Percentiles rank a stretch among this genome's conserved stretches.
Conservation (phyloP, 2,797 vertebrate species). For the Gymnothorax reevesii region DNA sequence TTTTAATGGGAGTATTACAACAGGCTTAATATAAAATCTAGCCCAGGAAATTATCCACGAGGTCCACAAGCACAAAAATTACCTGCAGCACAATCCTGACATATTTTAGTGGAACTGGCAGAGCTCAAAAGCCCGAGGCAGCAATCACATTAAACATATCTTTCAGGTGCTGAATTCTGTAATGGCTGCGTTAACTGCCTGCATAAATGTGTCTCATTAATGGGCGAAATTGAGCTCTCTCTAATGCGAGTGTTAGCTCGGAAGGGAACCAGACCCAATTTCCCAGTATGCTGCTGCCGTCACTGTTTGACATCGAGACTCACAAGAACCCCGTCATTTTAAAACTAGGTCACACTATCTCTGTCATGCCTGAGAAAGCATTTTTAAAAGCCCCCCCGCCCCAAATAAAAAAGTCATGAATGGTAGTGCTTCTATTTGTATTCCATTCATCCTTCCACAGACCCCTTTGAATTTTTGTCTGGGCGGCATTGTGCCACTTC, state of each 20-base stretch:
- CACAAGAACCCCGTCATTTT: constrained; percentile 17
- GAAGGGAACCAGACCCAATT: not conserved
- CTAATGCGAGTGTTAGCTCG: not conserved
- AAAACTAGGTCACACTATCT: constrained; percentile 48
- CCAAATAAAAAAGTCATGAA: constrained; percentile 30
- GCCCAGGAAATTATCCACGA: constrained; percentile 1
- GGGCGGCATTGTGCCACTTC: constrained; percentile 2
- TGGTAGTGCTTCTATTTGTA: constrained; percentile 26
- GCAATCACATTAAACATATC: not conserved
- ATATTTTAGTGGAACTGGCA: not conserved
- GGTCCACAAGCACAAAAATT: not conserved
- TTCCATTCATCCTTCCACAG: constrained; percentile 19
- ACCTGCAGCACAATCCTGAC: constrained; percentile 11
- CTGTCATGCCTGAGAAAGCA: constrained; percentile 35
- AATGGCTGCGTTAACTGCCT: not conserved
- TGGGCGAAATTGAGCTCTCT: not conserved
- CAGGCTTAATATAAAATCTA: constrained; percentile 6
- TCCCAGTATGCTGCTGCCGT: not conserved
- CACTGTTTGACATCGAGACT: not conserved
- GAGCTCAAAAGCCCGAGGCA: not conserved
- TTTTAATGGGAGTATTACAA: not conserved
- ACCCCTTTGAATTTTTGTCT: constrained; percentile 29
- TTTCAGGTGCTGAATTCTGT: constrained; percentile 11
- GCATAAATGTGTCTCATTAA: not conserved
- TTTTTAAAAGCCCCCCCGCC: constrained; percentile 8